Conservation (phyloP, 1,140 invertebrate genomes). For the Pinna nobilis region DNA sequence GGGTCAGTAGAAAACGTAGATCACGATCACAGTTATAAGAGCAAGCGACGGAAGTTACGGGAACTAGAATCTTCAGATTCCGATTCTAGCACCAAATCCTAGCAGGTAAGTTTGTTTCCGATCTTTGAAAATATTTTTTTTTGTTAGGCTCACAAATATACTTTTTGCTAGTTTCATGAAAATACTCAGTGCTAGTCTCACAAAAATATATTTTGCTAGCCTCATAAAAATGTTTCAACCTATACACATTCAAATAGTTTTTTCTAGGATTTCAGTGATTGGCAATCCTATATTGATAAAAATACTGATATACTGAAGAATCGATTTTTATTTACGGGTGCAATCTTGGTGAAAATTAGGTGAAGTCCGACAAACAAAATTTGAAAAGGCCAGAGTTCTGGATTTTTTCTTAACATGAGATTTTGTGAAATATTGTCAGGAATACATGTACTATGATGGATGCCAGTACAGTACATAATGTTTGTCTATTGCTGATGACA, state of each 20-base stretch:
- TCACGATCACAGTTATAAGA: constrained; percentile 66
- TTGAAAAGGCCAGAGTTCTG: not conserved
- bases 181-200: not conserved
- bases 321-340: not conserved
- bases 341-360: not conserved
- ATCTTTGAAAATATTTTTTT: not conserved
- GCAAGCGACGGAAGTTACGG: constrained; percentile 63
- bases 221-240: too few relatives aligned
- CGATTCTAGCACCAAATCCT: constrained; percentile 50
- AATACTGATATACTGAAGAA: not conserved
- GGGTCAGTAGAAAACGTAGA: constrained; percentile 56
- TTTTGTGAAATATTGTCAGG: not conserved
- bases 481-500: too few relatives aligned
- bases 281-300: not conserved
- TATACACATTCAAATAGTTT: too few relatives aligned
- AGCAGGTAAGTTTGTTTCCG: constrained; percentile 31
- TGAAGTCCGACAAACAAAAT: not conserved
- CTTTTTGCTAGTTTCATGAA: not conserved
- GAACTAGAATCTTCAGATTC: constrained; percentile 53
- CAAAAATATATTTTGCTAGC: constrained; percentile 3
- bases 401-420: not conserved
- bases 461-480: too few relatives aligned
- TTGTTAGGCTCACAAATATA: not conserved
- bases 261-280: constrained; percentile 1
- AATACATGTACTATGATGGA: not conserved